Percentiles rank a stretch among this genome's conserved stretches.
Evolutionary conservation across 2,113 vertebrate species (phyloP).

Genomic region (Myiopsitta monachus): DNA sequence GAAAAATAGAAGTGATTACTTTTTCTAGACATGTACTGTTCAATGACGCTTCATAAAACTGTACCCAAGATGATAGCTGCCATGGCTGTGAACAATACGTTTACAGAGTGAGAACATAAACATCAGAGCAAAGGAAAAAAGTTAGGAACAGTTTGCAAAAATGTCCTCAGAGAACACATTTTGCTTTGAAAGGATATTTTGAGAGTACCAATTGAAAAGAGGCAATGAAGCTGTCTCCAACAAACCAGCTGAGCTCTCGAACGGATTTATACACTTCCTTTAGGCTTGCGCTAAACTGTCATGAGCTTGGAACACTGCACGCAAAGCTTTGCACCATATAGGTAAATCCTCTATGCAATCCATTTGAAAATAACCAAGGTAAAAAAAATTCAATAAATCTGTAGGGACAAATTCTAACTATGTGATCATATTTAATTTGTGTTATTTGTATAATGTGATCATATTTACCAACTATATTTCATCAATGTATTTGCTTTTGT

Average conservation of each 20-base stretch:
- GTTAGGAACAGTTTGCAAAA: neutral
- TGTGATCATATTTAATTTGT: too few relatives aligned
- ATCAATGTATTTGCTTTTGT: neutral
- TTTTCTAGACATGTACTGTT: neutral
- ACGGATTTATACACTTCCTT: neutral
- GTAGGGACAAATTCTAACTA: neutral
- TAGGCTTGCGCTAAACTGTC: neutral
- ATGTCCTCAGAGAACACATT: neutral
- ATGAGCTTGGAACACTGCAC: neutral
- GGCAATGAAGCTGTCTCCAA: neutral
- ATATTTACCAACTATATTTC: neutral
- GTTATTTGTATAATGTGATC: too few relatives aligned
- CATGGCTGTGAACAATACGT: neutral
- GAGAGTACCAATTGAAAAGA: neutral
- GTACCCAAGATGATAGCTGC: neutral
- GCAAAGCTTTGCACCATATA: neutral
- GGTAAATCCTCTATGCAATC: neutral
- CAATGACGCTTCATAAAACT: neutral
- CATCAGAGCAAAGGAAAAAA: neutral
- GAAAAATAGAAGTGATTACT: conserved; percentile 14
- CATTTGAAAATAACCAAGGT: neutral
- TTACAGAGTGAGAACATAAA: neutral
- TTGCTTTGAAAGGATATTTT: neutral
- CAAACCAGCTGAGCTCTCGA: neutral
- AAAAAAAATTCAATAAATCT: neutral